These are phyloP conservation scores for Zaprionus kolodkinae DNA, from an alignment of 1,140 invertebrate genomes.

Conservation along the genomic window DNA sequence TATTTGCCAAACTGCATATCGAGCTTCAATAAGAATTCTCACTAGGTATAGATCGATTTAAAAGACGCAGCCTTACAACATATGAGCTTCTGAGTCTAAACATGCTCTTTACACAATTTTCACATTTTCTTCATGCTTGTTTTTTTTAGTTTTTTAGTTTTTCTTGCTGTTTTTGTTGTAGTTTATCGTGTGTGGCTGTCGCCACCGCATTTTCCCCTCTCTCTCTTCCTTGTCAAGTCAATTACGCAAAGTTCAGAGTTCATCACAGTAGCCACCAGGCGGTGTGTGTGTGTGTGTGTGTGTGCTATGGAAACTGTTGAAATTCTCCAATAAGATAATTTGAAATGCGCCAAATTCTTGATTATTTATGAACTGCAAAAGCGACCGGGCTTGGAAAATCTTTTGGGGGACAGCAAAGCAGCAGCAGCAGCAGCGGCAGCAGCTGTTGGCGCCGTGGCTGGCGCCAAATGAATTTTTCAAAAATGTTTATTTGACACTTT, in stretches of 20 bases:
- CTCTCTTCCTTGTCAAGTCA: slow-evolving; percentile 37
- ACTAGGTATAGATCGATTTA: too few relatives aligned
- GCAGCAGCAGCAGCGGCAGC: not conserved
- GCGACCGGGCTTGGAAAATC: slow-evolving; percentile 18
- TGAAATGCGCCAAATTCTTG: slow-evolving; percentile 49
- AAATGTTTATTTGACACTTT: slow-evolving; percentile 64
- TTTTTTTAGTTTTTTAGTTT: not conserved
- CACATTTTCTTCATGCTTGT: not conserved
- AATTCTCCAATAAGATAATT: slow-evolving; percentile 52
- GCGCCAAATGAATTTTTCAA: slow-evolving; percentile 58
- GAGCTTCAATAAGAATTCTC: too few relatives aligned
- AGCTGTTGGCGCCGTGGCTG: slow-evolving; percentile 43
- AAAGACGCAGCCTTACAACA: too few relatives aligned
- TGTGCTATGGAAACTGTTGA: slow-evolving; percentile 34
- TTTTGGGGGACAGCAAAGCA: slow-evolving; percentile 1
- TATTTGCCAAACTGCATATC: too few relatives aligned
- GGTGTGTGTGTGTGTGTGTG: not conserved
- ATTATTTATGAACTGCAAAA: slow-evolving; percentile 46
- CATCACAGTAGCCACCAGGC: slow-evolving; percentile 29
- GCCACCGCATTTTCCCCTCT: not conserved
- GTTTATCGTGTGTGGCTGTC: slow-evolving; percentile 10
- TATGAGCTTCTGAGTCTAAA: not conserved
- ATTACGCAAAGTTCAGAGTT: slow-evolving; percentile 62
- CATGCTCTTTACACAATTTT: slow-evolving; percentile 2
- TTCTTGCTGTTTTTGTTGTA: not conserved